Base-by-base conservation (phyloP, 2,797 vertebrate species). In the Tamandua tetradactyla region DNA sequence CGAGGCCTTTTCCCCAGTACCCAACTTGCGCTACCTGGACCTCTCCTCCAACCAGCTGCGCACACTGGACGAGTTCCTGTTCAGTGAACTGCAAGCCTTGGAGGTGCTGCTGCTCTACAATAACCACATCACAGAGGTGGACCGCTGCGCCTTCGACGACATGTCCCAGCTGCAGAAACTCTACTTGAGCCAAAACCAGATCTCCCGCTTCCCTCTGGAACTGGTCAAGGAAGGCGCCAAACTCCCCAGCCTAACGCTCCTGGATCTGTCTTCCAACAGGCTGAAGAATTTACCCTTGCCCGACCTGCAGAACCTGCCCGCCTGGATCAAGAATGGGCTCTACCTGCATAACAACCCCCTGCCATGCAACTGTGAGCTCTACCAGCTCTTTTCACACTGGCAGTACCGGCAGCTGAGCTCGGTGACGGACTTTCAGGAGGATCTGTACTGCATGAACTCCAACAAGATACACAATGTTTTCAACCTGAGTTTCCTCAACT, bases 71-170 rank as follows among this genome's bases (percentile, higher is more conserved):
- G 99, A 99, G 98, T 98, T 98, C 91, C 98, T 99, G 93, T 99
- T 99, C 96, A 99, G 99, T 37, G 99, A 98, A 57, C 96, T 99
- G 97, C 96, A 97, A 52, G 97, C 98, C 57, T 96, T 99, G 96
- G 99, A 99, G 97, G 99, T 99, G 64, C 98, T 99, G 75, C 97
- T 99, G 92, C 98, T 99, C 37, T 99, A 99, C 98, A 99, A 99
- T 95, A 99, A 99, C 97, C 98, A 98, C 82, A 99, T 99, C 93
- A 57, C 98, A 42, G 98, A 98, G 59, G 99, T 99, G 86, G 99
- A 99, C 94, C 99, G 98, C 84, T 97, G 98, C 0, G 99, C 99
- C 75, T 99, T 99, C n/a, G 96, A 98, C 0, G 98, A 98, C 91
- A 98, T 99, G 97, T 11, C 35, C 93, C 98, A 97, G 81, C 98